Percentiles rank a stretch among this genome's conserved stretches.
Evolutionary conservation across 2,888 invertebrate species (phyloP).

Genomic region (Keiferia lycopersicella): DNA sequence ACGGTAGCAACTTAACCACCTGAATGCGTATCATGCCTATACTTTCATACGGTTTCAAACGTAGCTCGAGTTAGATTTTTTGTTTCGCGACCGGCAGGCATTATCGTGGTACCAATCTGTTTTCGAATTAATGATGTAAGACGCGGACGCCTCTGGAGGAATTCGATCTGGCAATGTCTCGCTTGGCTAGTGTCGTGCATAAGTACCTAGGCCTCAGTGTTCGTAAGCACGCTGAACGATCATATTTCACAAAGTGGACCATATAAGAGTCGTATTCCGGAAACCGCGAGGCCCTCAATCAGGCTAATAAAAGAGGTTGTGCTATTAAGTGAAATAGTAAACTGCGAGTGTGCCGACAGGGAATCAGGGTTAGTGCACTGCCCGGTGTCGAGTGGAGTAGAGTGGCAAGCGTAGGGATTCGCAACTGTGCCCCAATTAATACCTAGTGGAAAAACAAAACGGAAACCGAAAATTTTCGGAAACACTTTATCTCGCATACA

Average conservation of each 20-base stretch:
- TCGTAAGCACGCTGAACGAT: conserved; percentile 26
- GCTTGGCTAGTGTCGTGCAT: background rate
- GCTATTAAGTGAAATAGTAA: conserved; percentile 35
- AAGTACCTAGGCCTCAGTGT: background rate
- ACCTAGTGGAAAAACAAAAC: background rate
- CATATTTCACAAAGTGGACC: conserved; percentile 40
- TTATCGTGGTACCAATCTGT: background rate
- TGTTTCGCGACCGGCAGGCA: conserved; percentile 12
- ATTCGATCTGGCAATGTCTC: background rate
- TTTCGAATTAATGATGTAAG: background rate
- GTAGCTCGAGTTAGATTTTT: conserved; percentile 2
- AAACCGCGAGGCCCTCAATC: conserved; percentile 39
- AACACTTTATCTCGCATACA: too few species aligned
- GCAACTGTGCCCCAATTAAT: background rate
- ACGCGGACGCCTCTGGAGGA: background rate
- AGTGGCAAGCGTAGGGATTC: background rate
- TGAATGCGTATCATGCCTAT: conserved; percentile 18
- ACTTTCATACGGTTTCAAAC: conserved; percentile 11
- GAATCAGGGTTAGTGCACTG: conserved; percentile 42
- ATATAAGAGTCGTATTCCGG: conserved; percentile 40
- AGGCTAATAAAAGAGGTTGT: conserved; percentile 44
- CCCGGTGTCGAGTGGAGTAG: background rate
- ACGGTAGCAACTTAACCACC: conserved; percentile 21
- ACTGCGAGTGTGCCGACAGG: conserved; percentile 27
- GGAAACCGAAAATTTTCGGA: background rate